Evolutionary conservation across 1,140 invertebrate species (phyloP).

Genomic region (Tetragnatha versicolor): DNA sequence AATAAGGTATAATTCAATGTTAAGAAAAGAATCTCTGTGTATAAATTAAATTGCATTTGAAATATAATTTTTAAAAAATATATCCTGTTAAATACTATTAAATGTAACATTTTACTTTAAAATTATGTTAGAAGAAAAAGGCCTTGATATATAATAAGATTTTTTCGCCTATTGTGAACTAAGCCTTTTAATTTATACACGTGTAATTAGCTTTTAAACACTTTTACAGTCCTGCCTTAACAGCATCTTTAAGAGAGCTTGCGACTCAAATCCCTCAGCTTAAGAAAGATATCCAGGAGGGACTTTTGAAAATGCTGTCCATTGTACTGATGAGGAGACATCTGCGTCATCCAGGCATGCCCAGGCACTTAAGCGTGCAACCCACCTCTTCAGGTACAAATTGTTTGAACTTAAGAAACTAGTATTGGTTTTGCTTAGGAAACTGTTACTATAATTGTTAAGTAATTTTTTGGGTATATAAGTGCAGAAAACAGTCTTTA

Average conservation of each 20-base stretch:
- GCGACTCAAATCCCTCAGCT: constrained; percentile 86
- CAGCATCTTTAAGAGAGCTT: constrained; percentile 87
- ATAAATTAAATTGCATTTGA: no score
- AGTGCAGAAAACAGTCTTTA: neutral
- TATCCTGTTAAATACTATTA: no score
- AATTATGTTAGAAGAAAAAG: no score
- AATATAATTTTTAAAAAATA: no score
- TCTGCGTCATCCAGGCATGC: constrained; percentile 78
- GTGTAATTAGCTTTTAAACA: no score
- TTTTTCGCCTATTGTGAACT: no score
- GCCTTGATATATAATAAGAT: no score
- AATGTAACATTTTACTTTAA: no score
- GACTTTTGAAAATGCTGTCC: constrained; percentile 84
- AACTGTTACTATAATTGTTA: neutral
- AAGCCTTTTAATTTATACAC: no score
- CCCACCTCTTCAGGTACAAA: constrained; percentile 57
- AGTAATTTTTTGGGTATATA: neutral
- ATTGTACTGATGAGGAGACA: constrained; percentile 89
- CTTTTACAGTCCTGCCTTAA: constrained; percentile 81
- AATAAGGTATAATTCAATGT: no score
- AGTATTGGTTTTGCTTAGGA: neutral
- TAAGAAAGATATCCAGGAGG: constrained; percentile 90
- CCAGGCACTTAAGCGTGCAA: constrained; percentile 60
- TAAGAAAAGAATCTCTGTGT: no score
- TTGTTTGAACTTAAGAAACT: neutral